Evolutionary conservation across 2,113 vertebrate species (phyloP).

Genomic region (Epinephelus fuscoguttatus): DNA sequence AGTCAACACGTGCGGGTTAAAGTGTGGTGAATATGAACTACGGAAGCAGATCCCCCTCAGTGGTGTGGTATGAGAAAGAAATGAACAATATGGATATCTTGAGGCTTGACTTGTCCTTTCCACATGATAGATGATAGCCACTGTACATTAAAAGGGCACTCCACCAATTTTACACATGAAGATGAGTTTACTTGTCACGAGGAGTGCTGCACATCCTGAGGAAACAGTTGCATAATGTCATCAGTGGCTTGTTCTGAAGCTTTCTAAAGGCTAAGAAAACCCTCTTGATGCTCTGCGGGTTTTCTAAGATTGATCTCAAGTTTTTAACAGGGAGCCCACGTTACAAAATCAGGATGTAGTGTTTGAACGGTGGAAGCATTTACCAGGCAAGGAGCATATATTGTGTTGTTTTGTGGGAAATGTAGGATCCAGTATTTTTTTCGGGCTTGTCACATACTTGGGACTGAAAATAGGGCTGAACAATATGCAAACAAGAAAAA

Average conservation of each 20-base stretch:
- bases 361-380: neutral
- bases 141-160: neutral
- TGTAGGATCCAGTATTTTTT: neutral
- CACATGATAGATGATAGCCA: neutral
- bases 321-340: too few relatives aligned
- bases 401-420: neutral
- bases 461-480: neutral
- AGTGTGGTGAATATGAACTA: neutral
- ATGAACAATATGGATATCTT: conserved; percentile 10
- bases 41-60: neutral
- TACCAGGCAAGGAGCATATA: neutral
- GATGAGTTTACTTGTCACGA: neutral
- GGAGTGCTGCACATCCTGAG: conserved; percentile 2
- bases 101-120: conserved; percentile 1
- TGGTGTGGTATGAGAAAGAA: neutral
- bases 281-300: neutral
- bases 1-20: neutral
- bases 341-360: neutral
- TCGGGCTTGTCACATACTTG: neutral
- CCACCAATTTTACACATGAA: neutral
- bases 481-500: too few relatives aligned
- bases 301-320: neutral
- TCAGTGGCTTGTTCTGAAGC: neutral
- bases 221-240: neutral
- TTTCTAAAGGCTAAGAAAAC: neutral